phyloP scores from a whole-genome alignment of 2,888 invertebrate species.

The Parthenolecanium corni region DNA sequence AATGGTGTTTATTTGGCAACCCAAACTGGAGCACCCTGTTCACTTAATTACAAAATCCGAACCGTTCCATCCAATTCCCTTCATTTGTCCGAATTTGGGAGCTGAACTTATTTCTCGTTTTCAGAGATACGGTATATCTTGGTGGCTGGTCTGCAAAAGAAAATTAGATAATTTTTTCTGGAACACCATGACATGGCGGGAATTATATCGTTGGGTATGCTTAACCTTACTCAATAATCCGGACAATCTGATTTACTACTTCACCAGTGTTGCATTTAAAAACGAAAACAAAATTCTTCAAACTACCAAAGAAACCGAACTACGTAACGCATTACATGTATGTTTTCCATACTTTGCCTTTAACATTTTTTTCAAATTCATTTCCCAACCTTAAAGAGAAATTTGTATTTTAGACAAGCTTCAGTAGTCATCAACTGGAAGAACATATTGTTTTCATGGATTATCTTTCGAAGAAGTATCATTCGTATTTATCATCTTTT shows the following conservation, averaged over 20 bases:
- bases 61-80: too few relatives aligned
- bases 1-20: too few relatives aligned
- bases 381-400: not conserved
- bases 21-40: too few relatives aligned
- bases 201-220: constrained; percentile 13
- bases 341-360: not conserved
- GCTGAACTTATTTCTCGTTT: not conserved
- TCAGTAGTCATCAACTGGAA: constrained; percentile 1
- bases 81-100: not conserved
- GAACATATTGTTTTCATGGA: constrained; percentile 13
- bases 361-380: not conserved
- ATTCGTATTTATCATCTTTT: constrained; percentile 3
- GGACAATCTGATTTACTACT: constrained; percentile 14
- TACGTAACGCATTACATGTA: not conserved
- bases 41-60: too few relatives aligned
- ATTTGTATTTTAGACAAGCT: not conserved
- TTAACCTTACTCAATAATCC: not conserved
- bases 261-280: constrained; percentile 11
- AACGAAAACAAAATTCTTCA: constrained; percentile 16
- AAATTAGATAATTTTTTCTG: constrained; percentile 15
- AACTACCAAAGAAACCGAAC: constrained; percentile 9
- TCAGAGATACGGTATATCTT: constrained; percentile 10
- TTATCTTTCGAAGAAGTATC: constrained; percentile 14
- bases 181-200: constrained; percentile 15
- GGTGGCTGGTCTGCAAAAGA: constrained; percentile 16